These are phyloP conservation scores for Lacanobia oleracea DNA, from an alignment of 2,888 invertebrate genomes.

Conservation along the genomic window DNA sequence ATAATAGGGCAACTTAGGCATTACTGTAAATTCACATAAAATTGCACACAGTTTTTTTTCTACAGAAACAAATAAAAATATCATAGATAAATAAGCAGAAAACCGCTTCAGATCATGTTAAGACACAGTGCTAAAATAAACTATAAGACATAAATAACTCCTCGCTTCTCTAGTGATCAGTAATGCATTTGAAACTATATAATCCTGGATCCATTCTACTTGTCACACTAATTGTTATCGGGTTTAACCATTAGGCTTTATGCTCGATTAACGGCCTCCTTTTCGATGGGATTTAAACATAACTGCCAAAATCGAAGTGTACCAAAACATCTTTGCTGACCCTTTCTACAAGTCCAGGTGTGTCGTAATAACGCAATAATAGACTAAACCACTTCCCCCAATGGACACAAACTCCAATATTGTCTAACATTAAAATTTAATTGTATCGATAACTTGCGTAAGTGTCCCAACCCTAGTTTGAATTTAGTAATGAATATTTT, in stretches of 20 bases:
- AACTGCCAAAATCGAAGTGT: too few species aligned
- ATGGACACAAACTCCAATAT: constrained; percentile 2
- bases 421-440: constrained; percentile 15
- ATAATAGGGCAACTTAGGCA: too few species aligned
- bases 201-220: background rate
- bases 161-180: background rate
- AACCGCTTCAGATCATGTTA: too few species aligned
- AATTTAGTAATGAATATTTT: constrained; percentile 66
- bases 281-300: background rate
- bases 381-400: background rate
- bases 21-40: too few species aligned
- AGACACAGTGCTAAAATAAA: too few species aligned
- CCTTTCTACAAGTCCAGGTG: background rate
- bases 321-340: background rate
- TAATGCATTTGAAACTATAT: background rate
- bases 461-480: constrained; percentile 50
- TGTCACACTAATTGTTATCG: background rate
- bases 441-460: constrained; percentile 36
- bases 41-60: too few species aligned
- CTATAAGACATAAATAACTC: background rate
- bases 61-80: too few species aligned
- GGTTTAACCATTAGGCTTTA: background rate
- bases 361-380: too few species aligned
- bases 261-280: background rate
- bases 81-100: too few species aligned